phyloP scores from a whole-genome alignment of 2,888 invertebrate species.

The Mythimna albipuncta region DNA sequence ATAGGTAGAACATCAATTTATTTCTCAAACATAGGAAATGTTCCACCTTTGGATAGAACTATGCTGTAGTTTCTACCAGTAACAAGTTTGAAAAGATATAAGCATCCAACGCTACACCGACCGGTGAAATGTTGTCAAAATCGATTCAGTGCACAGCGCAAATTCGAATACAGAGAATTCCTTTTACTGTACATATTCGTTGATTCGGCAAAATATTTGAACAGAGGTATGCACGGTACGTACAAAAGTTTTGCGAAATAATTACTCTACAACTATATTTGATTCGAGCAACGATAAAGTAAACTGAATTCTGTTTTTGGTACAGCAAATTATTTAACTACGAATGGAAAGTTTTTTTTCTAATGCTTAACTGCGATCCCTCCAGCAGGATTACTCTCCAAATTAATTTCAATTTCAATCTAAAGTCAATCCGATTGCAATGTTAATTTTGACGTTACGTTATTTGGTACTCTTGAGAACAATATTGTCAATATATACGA shows the following conservation, averaged over 20 bases:
- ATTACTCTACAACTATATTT: slow-evolving; percentile 11
- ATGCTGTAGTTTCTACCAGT: slow-evolving; percentile 6
- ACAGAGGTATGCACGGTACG: slow-evolving; percentile 3
- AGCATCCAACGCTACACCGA: slow-evolving; percentile 15
- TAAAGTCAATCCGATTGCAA: no score
- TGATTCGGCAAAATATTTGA: slow-evolving; percentile 31
- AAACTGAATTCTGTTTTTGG: neutral
- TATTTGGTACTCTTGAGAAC: no score
- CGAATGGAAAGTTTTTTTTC: neutral
- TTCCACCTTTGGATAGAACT: slow-evolving; percentile 5
- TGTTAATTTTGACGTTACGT: no score
- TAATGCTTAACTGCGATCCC: no score
- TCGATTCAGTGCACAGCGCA: slow-evolving; percentile 49
- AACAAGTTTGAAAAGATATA: slow-evolving; percentile 41
- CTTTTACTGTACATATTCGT: slow-evolving; percentile 48
- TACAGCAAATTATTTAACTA: neutral
- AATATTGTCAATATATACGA: no score
- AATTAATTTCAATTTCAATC: no score
- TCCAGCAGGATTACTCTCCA: no score
- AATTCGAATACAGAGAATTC: slow-evolving; percentile 54
- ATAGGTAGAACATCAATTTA: neutral
- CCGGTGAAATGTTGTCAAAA: slow-evolving; percentile 50
- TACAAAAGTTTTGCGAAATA: slow-evolving; percentile 10
- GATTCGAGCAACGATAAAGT: neutral
- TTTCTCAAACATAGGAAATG: neutral